Percentiles rank a stretch among this genome's conserved stretches.
Conservation (phyloP, 2,113 vertebrate species). For the Salvelinus namaycush region DNA sequence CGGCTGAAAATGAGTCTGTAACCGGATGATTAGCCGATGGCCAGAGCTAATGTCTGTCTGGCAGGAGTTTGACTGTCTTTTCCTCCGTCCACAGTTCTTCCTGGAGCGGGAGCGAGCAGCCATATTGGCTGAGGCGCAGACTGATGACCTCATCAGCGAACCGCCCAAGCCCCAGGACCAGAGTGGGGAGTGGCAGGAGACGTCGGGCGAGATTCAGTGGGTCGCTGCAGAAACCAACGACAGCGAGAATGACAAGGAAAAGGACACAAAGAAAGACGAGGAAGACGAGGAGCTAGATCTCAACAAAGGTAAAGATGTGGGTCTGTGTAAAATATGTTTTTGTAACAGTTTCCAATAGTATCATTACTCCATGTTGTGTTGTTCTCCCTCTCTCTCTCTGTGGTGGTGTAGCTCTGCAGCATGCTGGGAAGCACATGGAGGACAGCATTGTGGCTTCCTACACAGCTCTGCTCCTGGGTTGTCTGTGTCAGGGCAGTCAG, state of each 20-base stretch:
- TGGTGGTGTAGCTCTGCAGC: slow-evolving; percentile 85
- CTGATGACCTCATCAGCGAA: slow-evolving; percentile 96
- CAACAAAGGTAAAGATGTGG: slow-evolving; percentile 84
- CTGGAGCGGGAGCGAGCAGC: slow-evolving; percentile 93
- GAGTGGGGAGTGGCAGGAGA: slow-evolving; percentile 97
- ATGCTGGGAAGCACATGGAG: slow-evolving; percentile 99
- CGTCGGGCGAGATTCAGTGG: slow-evolving; percentile 98
- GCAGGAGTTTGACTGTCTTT: neutral
- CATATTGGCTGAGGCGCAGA: slow-evolving; percentile 92
- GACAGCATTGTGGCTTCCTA: slow-evolving; percentile 98
- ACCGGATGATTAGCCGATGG: no score
- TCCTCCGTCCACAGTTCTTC: slow-evolving; percentile 78
- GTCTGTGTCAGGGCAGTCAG: slow-evolving; percentile 97
- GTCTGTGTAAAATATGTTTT: neutral
- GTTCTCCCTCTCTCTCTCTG: neutral
- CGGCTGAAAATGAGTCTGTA: no score
- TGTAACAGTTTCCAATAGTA: neutral
- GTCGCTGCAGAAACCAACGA: slow-evolving; percentile 86
- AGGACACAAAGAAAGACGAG: slow-evolving; percentile 83
- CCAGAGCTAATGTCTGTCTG: no score
- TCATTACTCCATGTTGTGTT: neutral
- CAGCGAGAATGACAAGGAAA: slow-evolving; percentile 73
- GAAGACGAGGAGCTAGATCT: slow-evolving; percentile 97
- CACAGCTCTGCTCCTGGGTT: slow-evolving; percentile 93
- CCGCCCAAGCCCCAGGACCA: slow-evolving; percentile 91